phyloP scores from a whole-genome alignment of 2,888 invertebrate species.

The Trichacis sp. region DNA sequence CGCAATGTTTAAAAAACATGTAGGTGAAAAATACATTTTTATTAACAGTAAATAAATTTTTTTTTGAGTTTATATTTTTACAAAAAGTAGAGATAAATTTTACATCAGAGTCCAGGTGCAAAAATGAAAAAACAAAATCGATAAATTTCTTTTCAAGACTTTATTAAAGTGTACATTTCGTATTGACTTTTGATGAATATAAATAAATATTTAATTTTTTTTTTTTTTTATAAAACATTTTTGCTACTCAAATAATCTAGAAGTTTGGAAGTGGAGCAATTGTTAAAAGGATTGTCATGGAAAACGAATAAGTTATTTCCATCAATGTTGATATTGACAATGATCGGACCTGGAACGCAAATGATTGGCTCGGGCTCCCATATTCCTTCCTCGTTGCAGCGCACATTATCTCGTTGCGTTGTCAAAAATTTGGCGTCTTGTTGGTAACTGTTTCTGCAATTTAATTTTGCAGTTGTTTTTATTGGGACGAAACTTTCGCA shows the following conservation, averaged over 20 bases:
- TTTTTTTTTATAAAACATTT: neutral
- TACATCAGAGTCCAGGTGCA: no score
- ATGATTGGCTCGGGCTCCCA: slow-evolving; percentile 63
- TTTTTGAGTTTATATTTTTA: no score
- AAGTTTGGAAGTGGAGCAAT: neutral
- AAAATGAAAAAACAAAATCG: no score
- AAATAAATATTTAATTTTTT: neutral
- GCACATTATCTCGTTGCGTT: slow-evolving; percentile 44
- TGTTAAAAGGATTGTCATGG: neutral
- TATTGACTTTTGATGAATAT: no score
- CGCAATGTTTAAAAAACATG: no score
- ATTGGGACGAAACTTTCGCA: slow-evolving; percentile 51
- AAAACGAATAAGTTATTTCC: slow-evolving; percentile 17
- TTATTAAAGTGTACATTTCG: no score
- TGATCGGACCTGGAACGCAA: slow-evolving; percentile 62
- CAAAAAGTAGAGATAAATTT: no score
- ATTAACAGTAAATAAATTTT: no score
- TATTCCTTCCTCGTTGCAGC: slow-evolving; percentile 55
- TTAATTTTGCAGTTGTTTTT: slow-evolving; percentile 50
- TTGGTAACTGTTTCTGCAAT: slow-evolving; percentile 55
- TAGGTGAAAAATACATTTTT: no score
- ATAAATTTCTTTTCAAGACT: no score
- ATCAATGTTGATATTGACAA: slow-evolving; percentile 54
- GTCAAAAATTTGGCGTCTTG: slow-evolving; percentile 43
- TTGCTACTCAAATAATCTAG: neutral